Evolutionary conservation across 1,140 invertebrate genomes (phyloP).

Genomic region (Drosophila busckii): DNA sequence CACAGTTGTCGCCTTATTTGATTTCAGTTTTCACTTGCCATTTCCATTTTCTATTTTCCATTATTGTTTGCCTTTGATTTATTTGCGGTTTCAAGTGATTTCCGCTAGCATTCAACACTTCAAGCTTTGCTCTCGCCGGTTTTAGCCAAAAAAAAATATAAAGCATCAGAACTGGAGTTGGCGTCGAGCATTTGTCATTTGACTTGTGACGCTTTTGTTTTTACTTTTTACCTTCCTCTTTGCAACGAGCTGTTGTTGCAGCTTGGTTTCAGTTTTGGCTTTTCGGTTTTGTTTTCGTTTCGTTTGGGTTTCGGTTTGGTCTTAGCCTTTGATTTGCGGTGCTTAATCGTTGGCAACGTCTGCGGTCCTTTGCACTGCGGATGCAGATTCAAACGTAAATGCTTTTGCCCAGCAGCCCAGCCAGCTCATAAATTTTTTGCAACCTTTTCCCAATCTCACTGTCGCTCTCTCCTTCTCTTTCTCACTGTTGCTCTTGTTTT

Average conservation of each 20-base stretch:
- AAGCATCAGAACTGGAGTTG: constrained; percentile 14
- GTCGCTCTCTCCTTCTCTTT: not conserved
- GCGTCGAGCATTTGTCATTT: constrained; percentile 71
- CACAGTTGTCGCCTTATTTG: too few species aligned
- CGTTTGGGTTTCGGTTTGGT: constrained; percentile 28
- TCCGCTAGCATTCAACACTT: constrained; percentile 70
- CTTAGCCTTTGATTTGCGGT: constrained; percentile 61
- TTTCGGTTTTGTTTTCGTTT: constrained; percentile 39
- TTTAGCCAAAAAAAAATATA: constrained; percentile 9
- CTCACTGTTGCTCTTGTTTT: not conserved
- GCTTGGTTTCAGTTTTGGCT: constrained; percentile 1
- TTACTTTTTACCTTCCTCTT: too few species aligned
- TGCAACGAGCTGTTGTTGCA: too few species aligned
- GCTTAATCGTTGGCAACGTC: constrained; percentile 67
- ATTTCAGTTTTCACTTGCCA: constrained; percentile 17
- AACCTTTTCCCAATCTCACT: too few species aligned
- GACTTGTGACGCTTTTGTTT: constrained; percentile 22
- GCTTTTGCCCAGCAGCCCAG: constrained; percentile 31
- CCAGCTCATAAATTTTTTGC: constrained; percentile 59
- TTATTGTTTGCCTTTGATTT: constrained; percentile 72
- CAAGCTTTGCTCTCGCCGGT: constrained; percentile 49
- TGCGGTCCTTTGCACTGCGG: constrained; percentile 34
- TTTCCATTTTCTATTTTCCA: constrained; percentile 55
- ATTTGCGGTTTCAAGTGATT: constrained; percentile 74
- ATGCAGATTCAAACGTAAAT: constrained; percentile 44